These are phyloP conservation scores for Triops longicaudatus DNA, from an alignment of 1,140 invertebrate genomes.

Conservation along the genomic window DNA sequence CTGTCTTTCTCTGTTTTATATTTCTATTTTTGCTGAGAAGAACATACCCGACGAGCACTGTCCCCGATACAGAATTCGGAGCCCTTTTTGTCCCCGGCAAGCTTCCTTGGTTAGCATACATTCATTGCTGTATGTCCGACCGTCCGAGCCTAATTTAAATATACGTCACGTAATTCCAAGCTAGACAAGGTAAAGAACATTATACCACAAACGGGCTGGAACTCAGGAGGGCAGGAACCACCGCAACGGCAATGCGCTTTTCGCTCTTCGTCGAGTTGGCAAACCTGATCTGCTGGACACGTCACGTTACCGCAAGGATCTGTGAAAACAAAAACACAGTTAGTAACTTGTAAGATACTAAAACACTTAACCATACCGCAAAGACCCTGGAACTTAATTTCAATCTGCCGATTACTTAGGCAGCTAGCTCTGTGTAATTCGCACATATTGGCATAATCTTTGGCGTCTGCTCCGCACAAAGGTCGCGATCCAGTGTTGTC, in stretches of 20 bases:
- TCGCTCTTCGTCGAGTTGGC: conserved; percentile 67
- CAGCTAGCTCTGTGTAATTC: conserved; percentile 71
- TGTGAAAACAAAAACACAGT: conserved; percentile 38
- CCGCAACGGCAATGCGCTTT: conserved; percentile 69
- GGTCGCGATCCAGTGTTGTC: conserved; percentile 64
- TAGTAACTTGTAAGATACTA: too few species aligned
- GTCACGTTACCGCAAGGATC: conserved; percentile 69
- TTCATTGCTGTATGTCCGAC: conserved; percentile 47
- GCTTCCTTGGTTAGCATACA: conserved; percentile 45
- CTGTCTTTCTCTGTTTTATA: background rate
- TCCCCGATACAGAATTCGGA: conserved; percentile 65
- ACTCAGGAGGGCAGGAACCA: conserved; percentile 49
- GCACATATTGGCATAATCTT: conserved; percentile 68
- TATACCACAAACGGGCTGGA: conserved; percentile 46
- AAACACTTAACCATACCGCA: conserved; percentile 54
- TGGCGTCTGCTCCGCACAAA: conserved; percentile 63
- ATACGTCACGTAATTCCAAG: background rate
- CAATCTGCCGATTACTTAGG: conserved; percentile 59
- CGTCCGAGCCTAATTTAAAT: conserved; percentile 29
- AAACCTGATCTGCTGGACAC: conserved; percentile 70
- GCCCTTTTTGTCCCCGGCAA: conserved; percentile 38
- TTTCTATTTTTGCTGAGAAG: background rate
- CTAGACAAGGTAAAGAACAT: conserved; percentile 45
- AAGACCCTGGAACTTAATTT: conserved; percentile 76
- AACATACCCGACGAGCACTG: conserved; percentile 63